phyloP scores from a whole-genome alignment of 2,797 vertebrate genomes.

The Falco novaeseelandiae region DNA sequence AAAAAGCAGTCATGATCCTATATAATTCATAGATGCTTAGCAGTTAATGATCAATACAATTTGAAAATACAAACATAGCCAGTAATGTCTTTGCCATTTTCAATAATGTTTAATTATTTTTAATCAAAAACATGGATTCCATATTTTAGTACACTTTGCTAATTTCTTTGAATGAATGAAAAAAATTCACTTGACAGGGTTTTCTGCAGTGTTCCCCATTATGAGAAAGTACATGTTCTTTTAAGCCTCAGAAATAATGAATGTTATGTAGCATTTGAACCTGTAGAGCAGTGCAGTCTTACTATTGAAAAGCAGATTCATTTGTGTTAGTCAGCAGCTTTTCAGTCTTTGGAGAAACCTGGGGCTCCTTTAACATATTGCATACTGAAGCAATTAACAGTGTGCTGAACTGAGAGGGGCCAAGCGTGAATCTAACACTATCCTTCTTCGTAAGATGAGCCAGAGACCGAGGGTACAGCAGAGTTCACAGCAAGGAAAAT shows the following conservation, averaged over 20 bases:
- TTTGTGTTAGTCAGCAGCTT: background rate
- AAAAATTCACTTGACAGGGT: background rate
- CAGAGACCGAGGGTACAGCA: rapidly evolving
- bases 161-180: background rate
- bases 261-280: background rate
- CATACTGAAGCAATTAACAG: background rate
- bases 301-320: background rate
- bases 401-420: background rate
- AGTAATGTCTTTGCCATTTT: background rate
- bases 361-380: background rate
- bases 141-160: background rate
- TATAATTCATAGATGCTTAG: background rate
- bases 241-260: background rate
- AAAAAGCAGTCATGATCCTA: background rate
- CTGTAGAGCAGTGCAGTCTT: background rate
- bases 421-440: background rate
- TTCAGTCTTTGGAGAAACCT: background rate
- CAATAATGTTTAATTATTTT: background rate
- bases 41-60: background rate
- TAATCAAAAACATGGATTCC: background rate
- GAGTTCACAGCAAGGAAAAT: background rate
- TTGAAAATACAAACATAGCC: background rate
- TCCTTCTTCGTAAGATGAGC: background rate
- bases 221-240: background rate
- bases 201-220: background rate